Base-by-base conservation (phyloP, 2,888 invertebrate species). In the Drosophila percnosoma region DNA sequence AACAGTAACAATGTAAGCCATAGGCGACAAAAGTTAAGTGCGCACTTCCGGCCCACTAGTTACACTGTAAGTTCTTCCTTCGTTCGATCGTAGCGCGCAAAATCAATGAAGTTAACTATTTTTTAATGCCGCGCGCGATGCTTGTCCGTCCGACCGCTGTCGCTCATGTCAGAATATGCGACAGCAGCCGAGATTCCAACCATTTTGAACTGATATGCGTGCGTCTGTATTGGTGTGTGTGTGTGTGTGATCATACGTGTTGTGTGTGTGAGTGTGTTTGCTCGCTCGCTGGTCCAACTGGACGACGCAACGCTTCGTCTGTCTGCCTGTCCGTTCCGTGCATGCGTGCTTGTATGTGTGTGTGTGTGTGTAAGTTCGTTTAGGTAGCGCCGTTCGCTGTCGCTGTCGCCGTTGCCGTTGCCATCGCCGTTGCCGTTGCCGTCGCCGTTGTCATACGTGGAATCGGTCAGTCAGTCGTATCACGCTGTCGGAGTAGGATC, bases 401-500 rank as follows among this genome's bases (percentile, higher is more conserved):
- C 55, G 63, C 54, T 6, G 54, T 27, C 2, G 54, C 38, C 33
- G 62, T 42, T 33, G 64, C 55, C 59, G 63, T 55, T 24, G 55
- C 49, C 36, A 57, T 51, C 40, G 76, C 51, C 65, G 53, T 51
- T 33, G 71, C 38, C 33, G 62, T 42, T 33, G 64, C 55, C 59
- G 63, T 64, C 64, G 78, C 53, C 68, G 65, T 73, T 79, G 81
- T 81, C 80, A 80, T 80, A 80, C 80, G 77, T 78, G 78, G 60
- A 78, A 78, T 73, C 75, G 83, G 89, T 91, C 91, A 93, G 92
- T 93, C 92, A 92, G 92, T 92, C 91, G 92, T 90, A 92, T 85
- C 91, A 90, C 92, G 92, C 91, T 92, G 92, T 92, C 91, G 92
- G 89, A 91, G 91, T 90, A 90, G 92, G 93, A 91, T 92, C 91